Percentiles rank a stretch among this genome's conserved stretches.
Conservation (phyloP, 2,888 invertebrate genomes). For the Belgica antarctica region DNA sequence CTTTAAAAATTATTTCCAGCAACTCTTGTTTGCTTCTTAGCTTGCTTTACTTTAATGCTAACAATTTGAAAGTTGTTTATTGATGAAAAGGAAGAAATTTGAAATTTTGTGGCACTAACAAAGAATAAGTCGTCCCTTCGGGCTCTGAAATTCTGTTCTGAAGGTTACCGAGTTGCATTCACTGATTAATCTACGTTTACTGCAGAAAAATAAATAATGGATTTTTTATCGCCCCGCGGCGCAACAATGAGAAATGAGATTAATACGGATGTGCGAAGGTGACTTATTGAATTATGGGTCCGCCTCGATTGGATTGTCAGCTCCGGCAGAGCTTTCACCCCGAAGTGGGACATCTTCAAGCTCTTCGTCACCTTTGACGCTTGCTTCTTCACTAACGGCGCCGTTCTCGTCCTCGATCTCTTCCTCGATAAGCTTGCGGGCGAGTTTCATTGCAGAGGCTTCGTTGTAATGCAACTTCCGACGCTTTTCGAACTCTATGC, state of each 20-base stretch:
- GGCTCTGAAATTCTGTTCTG: too few relatives aligned
- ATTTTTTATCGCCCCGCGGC: slow-evolving; percentile 17
- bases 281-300: not conserved
- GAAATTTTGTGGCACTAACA: not conserved
- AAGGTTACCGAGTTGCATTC: too few relatives aligned
- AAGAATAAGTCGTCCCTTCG: not conserved
- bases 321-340: not conserved
- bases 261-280: not conserved
- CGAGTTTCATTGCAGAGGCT: slow-evolving; percentile 89
- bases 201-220: slow-evolving; percentile 9
- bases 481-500: slow-evolving; percentile 84
- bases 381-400: not conserved
- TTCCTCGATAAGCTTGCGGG: slow-evolving; percentile 84
- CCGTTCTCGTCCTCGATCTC: slow-evolving; percentile 51
- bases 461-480: slow-evolving; percentile 98
- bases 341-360: not conserved
- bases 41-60: too few relatives aligned
- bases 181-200: not conserved
- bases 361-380: not conserved
- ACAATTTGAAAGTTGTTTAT: not conserved
- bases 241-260: not conserved
- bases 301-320: not conserved
- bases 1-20: too few relatives aligned
- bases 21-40: too few relatives aligned
- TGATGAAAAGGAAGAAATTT: not conserved